A percentile compares a stretch with the other conserved stretches of the same genome.
Evolutionary conservation across 92 coral and sea anemone species (phyloP).

Genomic region (Porites rus): DNA sequence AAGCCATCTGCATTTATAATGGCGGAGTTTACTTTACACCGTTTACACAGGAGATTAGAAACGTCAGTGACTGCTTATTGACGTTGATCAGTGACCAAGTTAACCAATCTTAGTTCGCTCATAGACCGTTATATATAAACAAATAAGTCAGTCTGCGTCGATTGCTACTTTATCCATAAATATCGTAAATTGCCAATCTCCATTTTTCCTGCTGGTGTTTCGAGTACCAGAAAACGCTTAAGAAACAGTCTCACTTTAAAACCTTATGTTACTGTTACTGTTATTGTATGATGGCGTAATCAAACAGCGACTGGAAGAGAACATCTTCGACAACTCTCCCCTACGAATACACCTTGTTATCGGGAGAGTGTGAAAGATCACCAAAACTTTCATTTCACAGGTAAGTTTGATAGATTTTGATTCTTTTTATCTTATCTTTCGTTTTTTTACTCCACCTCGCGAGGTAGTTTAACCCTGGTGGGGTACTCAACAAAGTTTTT

Average conservation of each 20-base stretch:
- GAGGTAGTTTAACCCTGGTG: too few relatives aligned
- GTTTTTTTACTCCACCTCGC: too few relatives aligned
- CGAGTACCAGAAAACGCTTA: background rate
- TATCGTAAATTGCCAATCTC: background rate
- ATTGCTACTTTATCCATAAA: constrained; percentile 6
- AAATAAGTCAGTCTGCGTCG: background rate
- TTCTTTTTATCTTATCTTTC: background rate
- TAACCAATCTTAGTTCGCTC: background rate
- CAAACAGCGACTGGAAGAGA: background rate
- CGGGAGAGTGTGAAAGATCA: background rate
- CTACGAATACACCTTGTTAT: background rate
- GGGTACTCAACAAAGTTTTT: too few relatives aligned
- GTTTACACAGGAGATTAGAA: background rate
- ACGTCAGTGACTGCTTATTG: background rate
- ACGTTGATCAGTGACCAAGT: background rate
- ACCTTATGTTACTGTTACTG: too few relatives aligned
- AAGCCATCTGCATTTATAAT: background rate
- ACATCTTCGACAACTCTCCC: background rate
- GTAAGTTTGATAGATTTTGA: constrained; percentile 3
- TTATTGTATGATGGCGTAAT: background rate
- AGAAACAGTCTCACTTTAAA: too few relatives aligned
- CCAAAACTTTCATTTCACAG: background rate
- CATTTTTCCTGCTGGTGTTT: constrained; percentile 2
- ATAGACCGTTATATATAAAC: background rate
- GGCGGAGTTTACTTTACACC: background rate